Evolutionary conservation across 2,113 vertebrate species (phyloP).

Genomic region (Pygoscelis antarcticus): DNA sequence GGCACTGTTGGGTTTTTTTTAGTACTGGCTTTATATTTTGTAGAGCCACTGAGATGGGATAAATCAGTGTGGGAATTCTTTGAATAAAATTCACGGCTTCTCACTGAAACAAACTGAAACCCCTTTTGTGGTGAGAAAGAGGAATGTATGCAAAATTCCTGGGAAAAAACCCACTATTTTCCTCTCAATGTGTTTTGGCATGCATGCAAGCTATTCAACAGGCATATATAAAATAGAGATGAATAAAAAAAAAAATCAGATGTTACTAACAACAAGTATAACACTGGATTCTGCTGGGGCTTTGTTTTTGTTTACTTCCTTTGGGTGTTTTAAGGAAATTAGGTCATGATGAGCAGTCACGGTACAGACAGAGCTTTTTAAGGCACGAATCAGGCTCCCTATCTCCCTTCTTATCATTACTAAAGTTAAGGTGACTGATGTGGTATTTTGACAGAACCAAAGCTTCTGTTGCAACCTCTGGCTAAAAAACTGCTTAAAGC

Average conservation of each 20-base stretch:
- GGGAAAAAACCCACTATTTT: background rate
- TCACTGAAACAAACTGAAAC: background rate
- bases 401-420: constrained; percentile 6
- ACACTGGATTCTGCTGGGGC: background rate
- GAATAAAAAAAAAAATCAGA: background rate
- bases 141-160: background rate
- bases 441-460: background rate
- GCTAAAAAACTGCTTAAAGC: background rate
- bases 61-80: background rate
- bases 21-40: background rate
- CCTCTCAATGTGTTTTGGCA: background rate
- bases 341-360: rapidly evolving
- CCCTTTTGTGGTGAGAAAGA: background rate
- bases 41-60: background rate
- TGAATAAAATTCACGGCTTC: background rate
- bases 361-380: background rate
- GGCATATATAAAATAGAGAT: background rate
- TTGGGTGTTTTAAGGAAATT: background rate
- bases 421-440: background rate
- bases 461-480: background rate
- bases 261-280: background rate
- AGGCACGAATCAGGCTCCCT: background rate
- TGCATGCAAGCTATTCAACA: rapidly evolving
- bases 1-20: background rate
- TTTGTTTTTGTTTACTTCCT: background rate